Evolutionary conservation across 2,113 vertebrate genomes (phyloP).

Genomic region (Mobula birostris): DNA sequence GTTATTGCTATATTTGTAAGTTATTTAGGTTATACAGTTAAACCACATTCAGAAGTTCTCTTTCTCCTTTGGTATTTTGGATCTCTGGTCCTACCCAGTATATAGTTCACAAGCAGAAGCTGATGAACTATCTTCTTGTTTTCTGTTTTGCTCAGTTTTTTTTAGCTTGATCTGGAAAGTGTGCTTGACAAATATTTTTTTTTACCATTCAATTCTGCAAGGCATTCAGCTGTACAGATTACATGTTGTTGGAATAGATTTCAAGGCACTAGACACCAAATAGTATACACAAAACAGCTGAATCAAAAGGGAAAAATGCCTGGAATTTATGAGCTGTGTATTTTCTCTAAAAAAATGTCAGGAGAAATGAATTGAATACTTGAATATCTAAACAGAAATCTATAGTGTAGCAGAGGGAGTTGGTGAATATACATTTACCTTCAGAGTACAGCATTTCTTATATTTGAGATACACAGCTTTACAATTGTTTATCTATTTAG

Average conservation of each 20-base stretch:
- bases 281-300: neutral
- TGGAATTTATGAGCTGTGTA: conserved; percentile 7
- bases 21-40: neutral
- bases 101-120: neutral
- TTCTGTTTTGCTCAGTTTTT: neutral
- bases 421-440: neutral
- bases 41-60: neutral
- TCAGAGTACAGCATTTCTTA: neutral
- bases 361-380: neutral
- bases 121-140: neutral
- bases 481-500: neutral
- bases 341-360: neutral
- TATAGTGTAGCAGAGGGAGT: neutral
- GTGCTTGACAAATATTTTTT: neutral
- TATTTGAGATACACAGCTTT: neutral
- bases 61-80: neutral
- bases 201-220: neutral
- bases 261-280: neutral
- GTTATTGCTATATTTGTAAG: neutral
- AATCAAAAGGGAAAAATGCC: neutral
- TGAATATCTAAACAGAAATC: neutral
- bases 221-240: neutral
- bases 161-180: neutral
- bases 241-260: neutral
- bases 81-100: neutral